Base-by-base conservation (phyloP, 2,797 vertebrate species). In the Lates japonicus region DNA sequence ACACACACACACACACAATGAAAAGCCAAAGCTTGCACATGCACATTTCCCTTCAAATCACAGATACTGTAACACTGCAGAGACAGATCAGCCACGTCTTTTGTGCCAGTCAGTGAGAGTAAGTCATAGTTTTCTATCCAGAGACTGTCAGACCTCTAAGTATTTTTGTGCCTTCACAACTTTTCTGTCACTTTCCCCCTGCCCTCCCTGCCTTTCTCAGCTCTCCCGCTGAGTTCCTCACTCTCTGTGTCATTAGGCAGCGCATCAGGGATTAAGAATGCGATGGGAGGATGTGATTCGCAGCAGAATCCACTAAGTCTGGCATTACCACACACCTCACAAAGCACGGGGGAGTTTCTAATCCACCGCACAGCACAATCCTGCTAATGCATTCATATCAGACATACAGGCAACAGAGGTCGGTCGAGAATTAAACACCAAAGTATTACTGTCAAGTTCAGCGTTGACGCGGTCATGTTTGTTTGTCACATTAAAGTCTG, bases 301-400 rank as follows among this genome's bases (percentile, higher is more conserved):
- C 88, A 87, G 90, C 66, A 64, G 90, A 91, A 93, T 92, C 92
- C 86, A 71, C 91, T 95, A 95, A 95, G 87, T 94, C 94, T 90
- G 87, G 84, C 87, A 95, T 95, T 95, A 94, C 92, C 89, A 94
- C 91, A 92, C 94, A 94, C 87, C 93, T 95, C 94, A 95, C 95
- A 95, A 91, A 93, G 88, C 89, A 84, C 83, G 69, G 85, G 91
- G 87, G 90, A 88, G 88, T 87, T 89, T 92, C 82, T 95, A 95
- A 95, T 94, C 94, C 93, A 91, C 83, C 78, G 69, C 85, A 73
- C 86, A 55, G 82, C 67, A 54, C 89, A 91, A 95, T 95, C 94
- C 93, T 76, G 72, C 87, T 94, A 94, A 95, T 94, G 90, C 92
- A 95, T 95, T 93, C 94, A 92, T 87, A 90, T 93, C 88, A 92